Evolutionary conservation across 2,797 vertebrate genomes (phyloP).

Genomic region (Chromobotia macracanthus): DNA sequence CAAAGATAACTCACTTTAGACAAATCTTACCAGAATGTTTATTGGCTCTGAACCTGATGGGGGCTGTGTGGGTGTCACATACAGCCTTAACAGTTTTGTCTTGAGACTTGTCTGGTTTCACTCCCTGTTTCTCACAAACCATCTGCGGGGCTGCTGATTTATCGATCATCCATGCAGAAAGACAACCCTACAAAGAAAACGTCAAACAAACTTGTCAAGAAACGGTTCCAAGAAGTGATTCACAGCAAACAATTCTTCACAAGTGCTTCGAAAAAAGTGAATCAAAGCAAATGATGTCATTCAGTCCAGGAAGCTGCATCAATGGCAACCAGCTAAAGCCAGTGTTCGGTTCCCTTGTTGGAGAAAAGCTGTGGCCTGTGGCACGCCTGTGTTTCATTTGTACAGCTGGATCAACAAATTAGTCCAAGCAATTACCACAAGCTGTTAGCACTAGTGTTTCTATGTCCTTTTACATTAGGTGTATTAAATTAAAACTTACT

Average conservation of each 20-base stretch:
- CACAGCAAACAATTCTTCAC: background rate
- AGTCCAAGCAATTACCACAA: constrained; percentile 45
- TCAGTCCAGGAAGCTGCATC: background rate
- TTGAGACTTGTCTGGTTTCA: background rate
- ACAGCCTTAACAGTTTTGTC: constrained; percentile 14
- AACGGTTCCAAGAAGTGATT: background rate
- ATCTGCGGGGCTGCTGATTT: background rate
- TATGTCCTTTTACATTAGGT: constrained; percentile 22
- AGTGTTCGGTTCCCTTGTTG: background rate
- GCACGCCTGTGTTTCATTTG: constrained; percentile 34
- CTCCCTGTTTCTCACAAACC: background rate
- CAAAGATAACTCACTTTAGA: background rate
- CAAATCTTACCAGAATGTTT: background rate
- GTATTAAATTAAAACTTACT: background rate
- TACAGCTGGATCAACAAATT: constrained; percentile 50
- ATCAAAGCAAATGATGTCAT: background rate
- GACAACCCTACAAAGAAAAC: constrained; percentile 21
- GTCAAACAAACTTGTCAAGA: background rate
- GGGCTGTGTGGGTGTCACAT: background rate
- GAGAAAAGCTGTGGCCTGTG: constrained; percentile 14
- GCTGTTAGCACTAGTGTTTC: constrained; percentile 39
- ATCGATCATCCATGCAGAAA: constrained; percentile 30
- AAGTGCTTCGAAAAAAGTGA: background rate
- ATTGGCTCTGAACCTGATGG: background rate
- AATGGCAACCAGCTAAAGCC: constrained; percentile 18